A percentile compares a stretch with the other conserved stretches of the same genome.
These are phyloP conservation scores for Chloebia gouldiae DNA, from an alignment of 2,113 vertebrate genomes.

Conservation along the genomic window DNA sequence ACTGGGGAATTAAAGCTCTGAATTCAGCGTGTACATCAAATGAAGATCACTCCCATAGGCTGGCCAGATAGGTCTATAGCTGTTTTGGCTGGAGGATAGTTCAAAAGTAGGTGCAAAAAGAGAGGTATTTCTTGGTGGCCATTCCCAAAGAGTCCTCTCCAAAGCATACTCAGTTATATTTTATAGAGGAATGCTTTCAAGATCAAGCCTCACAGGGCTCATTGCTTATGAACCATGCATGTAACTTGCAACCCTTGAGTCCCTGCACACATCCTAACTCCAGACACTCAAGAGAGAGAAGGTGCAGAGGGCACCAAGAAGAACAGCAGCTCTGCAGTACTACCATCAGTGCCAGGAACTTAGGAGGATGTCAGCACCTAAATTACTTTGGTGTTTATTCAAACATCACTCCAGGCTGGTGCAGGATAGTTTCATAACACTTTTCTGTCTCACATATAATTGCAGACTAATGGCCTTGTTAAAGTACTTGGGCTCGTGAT, in stretches of 20 bases:
- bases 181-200: not conserved
- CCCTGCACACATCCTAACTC: not conserved
- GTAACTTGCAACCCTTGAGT: not conserved
- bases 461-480: not conserved
- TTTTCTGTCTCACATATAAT: slow-evolving; percentile 4
- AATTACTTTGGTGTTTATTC: not conserved
- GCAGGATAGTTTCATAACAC: not conserved
- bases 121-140: not conserved
- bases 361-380: not conserved
- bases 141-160: not conserved
- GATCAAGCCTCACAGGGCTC: not conserved
- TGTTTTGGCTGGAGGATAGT: not conserved
- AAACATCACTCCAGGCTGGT: not conserved
- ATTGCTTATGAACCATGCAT: not conserved
- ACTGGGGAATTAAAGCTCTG: not conserved
- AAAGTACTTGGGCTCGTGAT: slow-evolving; percentile 24
- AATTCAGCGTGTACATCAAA: not conserved
- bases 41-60: not conserved
- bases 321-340: not conserved
- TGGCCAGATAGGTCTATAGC: not conserved
- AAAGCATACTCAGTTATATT: not conserved
- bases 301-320: not conserved
- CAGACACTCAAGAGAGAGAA: not conserved
- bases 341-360: not conserved
- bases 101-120: not conserved